Conservation (phyloP, 1,140 invertebrate genomes). For the Heliconius himera region DNA sequence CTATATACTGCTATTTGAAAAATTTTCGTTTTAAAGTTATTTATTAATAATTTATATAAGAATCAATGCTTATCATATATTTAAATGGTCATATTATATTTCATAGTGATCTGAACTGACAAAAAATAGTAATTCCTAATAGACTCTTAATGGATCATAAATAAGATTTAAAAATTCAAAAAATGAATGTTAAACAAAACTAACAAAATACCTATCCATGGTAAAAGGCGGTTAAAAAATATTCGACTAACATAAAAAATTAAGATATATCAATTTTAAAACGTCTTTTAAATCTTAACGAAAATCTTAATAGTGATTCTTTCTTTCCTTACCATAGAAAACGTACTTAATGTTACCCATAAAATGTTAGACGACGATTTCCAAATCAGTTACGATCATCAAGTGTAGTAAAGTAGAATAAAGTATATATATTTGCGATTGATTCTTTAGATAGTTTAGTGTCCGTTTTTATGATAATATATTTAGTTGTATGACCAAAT, state of each 20-base stretch:
- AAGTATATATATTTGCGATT: slow-evolving; percentile 42
- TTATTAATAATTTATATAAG: background rate
- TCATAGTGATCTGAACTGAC: background rate
- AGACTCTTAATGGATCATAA: background rate
- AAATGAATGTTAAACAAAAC: background rate
- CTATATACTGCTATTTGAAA: background rate
- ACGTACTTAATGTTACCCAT: slow-evolving; percentile 35
- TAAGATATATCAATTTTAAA: slow-evolving; percentile 12
- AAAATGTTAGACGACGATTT: slow-evolving; percentile 47
- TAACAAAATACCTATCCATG: background rate
- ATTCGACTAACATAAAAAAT: background rate
- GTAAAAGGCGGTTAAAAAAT: background rate
- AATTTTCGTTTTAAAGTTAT: background rate
- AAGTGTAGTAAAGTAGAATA: slow-evolving; percentile 38
- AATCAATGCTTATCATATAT: background rate
- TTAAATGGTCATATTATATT: background rate
- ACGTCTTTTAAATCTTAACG: background rate
- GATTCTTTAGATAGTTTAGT: background rate
- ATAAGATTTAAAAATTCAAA: background rate
- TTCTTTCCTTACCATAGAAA: background rate
- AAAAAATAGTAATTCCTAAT: background rate
- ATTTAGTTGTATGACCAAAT: too few relatives aligned
- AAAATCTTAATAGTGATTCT: slow-evolving; percentile 1
- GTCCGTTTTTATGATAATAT: background rate
- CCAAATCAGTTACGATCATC: slow-evolving; percentile 38